Evolutionary conservation across 2,113 vertebrate genomes (phyloP), one percentile per base, ranked within the genome.

Genomic region (Tragulus kanchil): DNA sequence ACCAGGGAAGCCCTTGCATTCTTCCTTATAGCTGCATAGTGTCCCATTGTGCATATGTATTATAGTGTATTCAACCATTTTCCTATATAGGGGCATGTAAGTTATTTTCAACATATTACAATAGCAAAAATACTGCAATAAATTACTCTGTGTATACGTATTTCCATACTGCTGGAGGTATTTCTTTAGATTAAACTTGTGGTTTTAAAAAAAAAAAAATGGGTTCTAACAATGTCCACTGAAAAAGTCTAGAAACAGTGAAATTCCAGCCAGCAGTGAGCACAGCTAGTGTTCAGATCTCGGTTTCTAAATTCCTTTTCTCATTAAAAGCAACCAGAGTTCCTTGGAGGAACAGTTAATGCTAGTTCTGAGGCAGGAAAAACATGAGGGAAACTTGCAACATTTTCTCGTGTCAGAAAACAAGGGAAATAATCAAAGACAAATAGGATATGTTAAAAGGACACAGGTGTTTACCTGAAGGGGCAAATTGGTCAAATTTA

Each of bases 251-350:
- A 31, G 31, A 73, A 90, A 73, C 9, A 94, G 48, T 61, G 52
- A 79, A 56, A 82, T 28, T 82, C 17, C 15, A n/a, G 64, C 52
- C 42, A 85, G 14, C 91, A 85, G 2, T 90, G 62, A 93, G 14
- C 59, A 94, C 45, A 92, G 10, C 54, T 26, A 78, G 56, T 31
- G 64, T 48, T 23, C 42, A 67, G 36, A 45, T 59, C 73, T 93
- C 90, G 48, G 31, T 95, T 95, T 96, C 86, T 96, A 59, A 90
- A 75, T 82, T 54, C 31, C 25, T 69, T 91, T 95, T 59, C 11
- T 90, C 48, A 54, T 69, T 36, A 48, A 36, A 71, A 69, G 85
- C 48, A 92, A 79, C 28, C 31, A 95, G 59, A 92, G 31, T 15
- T 69, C 83, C 82, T 86, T 61, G 48, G 59, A 48, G 52, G 86